Evolutionary conservation across 2,888 invertebrate genomes (phyloP), one percentile per base, ranked within the genome.

Genomic region (Cryptocheilus praepositus): DNA sequence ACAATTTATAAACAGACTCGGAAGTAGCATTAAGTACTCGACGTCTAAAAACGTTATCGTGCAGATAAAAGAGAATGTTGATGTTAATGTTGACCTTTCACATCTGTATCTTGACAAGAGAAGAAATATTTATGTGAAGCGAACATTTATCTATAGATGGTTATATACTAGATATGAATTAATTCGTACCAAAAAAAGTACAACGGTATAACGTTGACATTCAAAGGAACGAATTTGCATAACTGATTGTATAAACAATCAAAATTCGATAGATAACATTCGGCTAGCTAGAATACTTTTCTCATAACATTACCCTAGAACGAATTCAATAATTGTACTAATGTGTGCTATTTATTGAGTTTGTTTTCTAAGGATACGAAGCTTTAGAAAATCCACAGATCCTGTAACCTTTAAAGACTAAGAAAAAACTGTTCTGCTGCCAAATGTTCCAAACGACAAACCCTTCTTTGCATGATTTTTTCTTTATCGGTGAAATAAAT

Each of bases 301-400:
- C 81, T 74, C 81, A 81, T 79, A 81, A 70, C 51, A 61, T 52
- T 51, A 49, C 56, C 61, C 62, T 65, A 65, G 69, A 69, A 61
- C 43, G 61, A 67, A 65, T 53, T 57, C 73, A 81, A 81, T 81
- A 81, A 81, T 81, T 81, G 80, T 81, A 77, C 81, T 81, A 81
- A 81, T 73, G 69, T 67, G 63, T 53, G 64, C 71, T 80, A 80
- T 81, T 80, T 79, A 77, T 70, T 66, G 67, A 74, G 69, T 64
- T 66, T 51, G 11, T 16, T 16, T 4, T 13, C 49, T 49, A 49
- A 18, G 18, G 11, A 45, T 45, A 45, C 45, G 16, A 7, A 52
- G 63, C 73, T 70, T 71, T 55, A 69, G 63, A 53, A 64, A 58
- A 73, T 54, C 57, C 58, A 19, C 49, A 21, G 67, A 52, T 64